phyloP scores from a whole-genome alignment of 2,113 vertebrate genomes.

The Phaethon lepturus region DNA sequence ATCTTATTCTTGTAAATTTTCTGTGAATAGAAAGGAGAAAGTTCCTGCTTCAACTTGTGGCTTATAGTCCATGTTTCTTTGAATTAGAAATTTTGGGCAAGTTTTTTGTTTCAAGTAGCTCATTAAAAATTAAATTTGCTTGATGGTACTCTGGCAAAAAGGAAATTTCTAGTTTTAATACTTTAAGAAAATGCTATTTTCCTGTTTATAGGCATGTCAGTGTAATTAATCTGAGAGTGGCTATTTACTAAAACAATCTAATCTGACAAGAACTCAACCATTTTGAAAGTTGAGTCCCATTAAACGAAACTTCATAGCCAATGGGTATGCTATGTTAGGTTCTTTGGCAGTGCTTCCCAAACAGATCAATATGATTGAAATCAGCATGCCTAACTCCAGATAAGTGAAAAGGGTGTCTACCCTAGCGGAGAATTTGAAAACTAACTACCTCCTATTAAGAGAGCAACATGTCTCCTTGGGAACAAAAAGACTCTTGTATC shows the following conservation, averaged over 20 bases:
- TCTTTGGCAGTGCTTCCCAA: not conserved
- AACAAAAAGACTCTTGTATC: not conserved
- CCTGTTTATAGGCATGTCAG: not conserved
- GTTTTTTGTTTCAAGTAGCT: not conserved
- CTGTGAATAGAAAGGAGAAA: not conserved
- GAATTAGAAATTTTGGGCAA: not conserved
- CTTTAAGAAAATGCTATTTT: not conserved
- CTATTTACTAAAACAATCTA: not conserved
- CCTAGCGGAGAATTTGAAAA: not conserved
- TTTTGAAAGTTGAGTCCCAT: not conserved
- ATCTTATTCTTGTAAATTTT: not conserved
- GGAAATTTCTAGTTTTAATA: not conserved
- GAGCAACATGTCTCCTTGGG: not conserved
- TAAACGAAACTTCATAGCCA: not conserved
- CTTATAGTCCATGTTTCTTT: not conserved
- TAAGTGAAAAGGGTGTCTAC: not conserved
- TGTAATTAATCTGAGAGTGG: not conserved
- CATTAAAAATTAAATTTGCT: not conserved
- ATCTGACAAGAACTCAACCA: not conserved
- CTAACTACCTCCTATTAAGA: not conserved
- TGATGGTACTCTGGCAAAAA: not conserved
- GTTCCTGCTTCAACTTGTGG: not conserved
- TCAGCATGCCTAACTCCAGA: not conserved
- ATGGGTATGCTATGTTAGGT: not conserved
- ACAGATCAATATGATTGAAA: fast-evolving